Evolutionary conservation across 2,797 vertebrate species (phyloP).

Genomic region (Macroramphosus scolopax): DNA sequence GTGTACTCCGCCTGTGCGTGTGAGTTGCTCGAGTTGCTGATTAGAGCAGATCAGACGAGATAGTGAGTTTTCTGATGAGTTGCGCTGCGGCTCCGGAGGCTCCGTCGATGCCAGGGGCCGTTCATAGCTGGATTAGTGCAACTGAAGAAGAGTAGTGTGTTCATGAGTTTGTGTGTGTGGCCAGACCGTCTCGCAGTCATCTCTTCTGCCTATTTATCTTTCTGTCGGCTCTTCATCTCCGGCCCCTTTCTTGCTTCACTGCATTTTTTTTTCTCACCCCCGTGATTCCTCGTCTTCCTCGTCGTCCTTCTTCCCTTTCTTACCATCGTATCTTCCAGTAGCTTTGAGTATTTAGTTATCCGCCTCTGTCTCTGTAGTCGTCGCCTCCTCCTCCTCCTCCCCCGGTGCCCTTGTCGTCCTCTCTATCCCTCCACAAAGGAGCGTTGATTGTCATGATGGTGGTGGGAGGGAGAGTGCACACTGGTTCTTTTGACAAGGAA

Average conservation of each 20-base stretch:
- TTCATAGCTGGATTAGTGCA: slow-evolving; percentile 64
- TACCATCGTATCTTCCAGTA: slow-evolving; percentile 43
- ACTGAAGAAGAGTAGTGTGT: slow-evolving; percentile 57
- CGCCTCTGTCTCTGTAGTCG: slow-evolving; percentile 42
- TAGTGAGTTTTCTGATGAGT: slow-evolving; percentile 63
- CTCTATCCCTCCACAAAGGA: slow-evolving; percentile 71
- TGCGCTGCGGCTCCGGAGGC: slow-evolving; percentile 56
- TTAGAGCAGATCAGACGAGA: slow-evolving; percentile 70
- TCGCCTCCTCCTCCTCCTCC: slow-evolving; percentile 36
- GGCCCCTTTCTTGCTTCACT: slow-evolving; percentile 54
- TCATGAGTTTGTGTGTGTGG: slow-evolving; percentile 33
- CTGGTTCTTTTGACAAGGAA: slow-evolving; percentile 78
- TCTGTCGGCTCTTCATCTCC: slow-evolving; percentile 62
- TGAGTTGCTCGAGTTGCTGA: slow-evolving; percentile 47
- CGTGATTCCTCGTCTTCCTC: slow-evolving; percentile 36
- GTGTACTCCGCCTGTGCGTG: slow-evolving; percentile 5
- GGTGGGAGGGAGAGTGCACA: slow-evolving; percentile 72
- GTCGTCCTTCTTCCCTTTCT: slow-evolving; percentile 15
- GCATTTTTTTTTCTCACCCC: slow-evolving; percentile 48
- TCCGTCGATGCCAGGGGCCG: slow-evolving; percentile 60
- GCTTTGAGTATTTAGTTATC: slow-evolving; percentile 58
- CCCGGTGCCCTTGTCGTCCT: slow-evolving; percentile 59
- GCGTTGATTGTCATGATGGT: slow-evolving; percentile 75
- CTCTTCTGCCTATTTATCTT: slow-evolving; percentile 67
- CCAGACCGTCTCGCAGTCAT: slow-evolving; percentile 66